A percentile compares a stretch with the other conserved stretches of the same genome.
Conservation (phyloP, 2,888 invertebrate genomes). For the Acanthoscelides obtectus region DNA sequence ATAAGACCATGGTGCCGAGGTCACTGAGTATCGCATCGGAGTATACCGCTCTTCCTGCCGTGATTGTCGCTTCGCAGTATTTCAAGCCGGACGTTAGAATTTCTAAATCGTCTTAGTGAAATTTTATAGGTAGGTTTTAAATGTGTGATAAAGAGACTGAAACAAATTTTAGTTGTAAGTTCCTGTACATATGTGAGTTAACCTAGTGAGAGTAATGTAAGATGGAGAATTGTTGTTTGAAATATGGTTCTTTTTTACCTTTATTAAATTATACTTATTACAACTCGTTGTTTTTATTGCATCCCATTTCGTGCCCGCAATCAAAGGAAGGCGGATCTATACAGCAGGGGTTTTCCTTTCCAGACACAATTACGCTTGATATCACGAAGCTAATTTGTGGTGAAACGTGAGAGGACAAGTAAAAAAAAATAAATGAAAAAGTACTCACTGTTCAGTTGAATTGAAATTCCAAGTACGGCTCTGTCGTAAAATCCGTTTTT, state of each 20-base stretch:
- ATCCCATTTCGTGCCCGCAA: no score
- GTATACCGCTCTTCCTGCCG: slow-evolving; percentile 40
- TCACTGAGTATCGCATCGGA: slow-evolving; percentile 32
- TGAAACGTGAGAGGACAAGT: no score
- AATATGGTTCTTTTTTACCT: background rate
- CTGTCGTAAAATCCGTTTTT: no score
- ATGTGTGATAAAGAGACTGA: slow-evolving; percentile 31
- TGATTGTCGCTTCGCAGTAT: slow-evolving; percentile 35
- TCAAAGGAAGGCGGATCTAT: no score
- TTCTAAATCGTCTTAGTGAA: slow-evolving; percentile 13
- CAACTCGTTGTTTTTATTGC: background rate
- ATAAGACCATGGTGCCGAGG: slow-evolving; percentile 21
- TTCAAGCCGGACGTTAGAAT: slow-evolving; percentile 30
- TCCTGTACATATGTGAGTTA: slow-evolving; percentile 14
- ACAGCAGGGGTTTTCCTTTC: no score
- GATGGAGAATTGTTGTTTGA: background rate
- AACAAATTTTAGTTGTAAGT: slow-evolving; percentile 25
- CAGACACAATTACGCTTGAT: no score
- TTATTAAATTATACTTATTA: background rate
- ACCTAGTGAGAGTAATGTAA: slow-evolving; percentile 12
- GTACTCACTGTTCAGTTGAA: no score
- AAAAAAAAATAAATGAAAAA: no score
- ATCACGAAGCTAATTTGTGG: no score
- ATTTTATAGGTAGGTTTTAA: slow-evolving; percentile 3
- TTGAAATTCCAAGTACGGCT: no score